Conservation (phyloP, 2,888 invertebrate species). For the Coleophora deauratella region DNA sequence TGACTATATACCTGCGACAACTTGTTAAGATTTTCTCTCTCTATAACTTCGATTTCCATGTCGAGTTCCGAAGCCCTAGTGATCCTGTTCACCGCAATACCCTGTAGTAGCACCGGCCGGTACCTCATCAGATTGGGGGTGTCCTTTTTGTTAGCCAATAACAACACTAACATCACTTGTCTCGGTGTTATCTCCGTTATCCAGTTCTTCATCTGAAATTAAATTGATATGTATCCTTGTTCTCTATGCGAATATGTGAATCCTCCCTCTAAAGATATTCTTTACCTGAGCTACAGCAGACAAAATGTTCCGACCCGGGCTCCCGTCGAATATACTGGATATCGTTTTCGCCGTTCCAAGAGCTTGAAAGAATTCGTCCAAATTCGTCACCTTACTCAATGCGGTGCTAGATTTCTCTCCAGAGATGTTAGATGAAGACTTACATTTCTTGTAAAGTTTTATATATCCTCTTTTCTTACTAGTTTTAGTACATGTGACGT, state of each 20-base stretch:
- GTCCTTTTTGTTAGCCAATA: slow-evolving; percentile 54
- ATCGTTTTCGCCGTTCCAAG: slow-evolving; percentile 41
- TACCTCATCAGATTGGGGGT: slow-evolving; percentile 45
- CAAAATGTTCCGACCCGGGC: slow-evolving; percentile 36
- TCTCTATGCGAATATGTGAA: too few species aligned
- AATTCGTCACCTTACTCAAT: slow-evolving; percentile 38
- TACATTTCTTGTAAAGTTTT: slow-evolving; percentile 46
- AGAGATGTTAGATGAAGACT: slow-evolving; percentile 37
- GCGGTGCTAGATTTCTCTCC: slow-evolving; percentile 26
- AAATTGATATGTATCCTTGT: background rate
- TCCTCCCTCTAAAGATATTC: too few species aligned
- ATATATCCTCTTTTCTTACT: slow-evolving; percentile 26
- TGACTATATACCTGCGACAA: slow-evolving; percentile 31
- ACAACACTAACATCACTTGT: slow-evolving; percentile 49
- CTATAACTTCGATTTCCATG: slow-evolving; percentile 63
- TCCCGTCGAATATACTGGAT: slow-evolving; percentile 38
- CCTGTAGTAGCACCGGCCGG: slow-evolving; percentile 47
- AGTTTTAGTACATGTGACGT: slow-evolving; percentile 8
- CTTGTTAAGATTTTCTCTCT: slow-evolving; percentile 42
- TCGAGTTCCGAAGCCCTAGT: slow-evolving; percentile 51
- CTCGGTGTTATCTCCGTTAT: slow-evolving; percentile 43
- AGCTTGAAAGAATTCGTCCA: slow-evolving; percentile 53
- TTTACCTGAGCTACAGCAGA: slow-evolving; percentile 41
- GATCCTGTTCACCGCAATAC: slow-evolving; percentile 58
- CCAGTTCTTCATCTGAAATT: slow-evolving; percentile 51